Conservation (phyloP, 2,113 vertebrate species). For the Caranx melampygus region DNA sequence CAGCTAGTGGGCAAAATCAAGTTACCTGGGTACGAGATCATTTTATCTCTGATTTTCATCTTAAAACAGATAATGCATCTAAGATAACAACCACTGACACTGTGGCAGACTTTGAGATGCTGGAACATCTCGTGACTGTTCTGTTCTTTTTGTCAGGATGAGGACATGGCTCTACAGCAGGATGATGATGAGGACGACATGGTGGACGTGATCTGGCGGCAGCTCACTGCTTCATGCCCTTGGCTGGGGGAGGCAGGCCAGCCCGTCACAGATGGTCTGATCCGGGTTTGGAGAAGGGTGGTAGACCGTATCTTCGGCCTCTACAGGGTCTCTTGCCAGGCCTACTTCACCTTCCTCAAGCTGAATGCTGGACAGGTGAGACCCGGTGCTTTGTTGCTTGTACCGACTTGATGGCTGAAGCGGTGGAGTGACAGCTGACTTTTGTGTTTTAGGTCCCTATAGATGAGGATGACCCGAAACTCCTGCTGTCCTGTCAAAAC, state of each 20-base stretch:
- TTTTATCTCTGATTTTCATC: no score
- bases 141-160: slow-evolving; percentile 86
- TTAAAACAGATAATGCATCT: no score
- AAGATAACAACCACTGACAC: no score
- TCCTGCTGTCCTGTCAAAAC: slow-evolving; percentile 84
- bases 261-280: slow-evolving; percentile 91
- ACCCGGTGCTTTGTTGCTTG: not conserved
- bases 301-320: slow-evolving; percentile 98
- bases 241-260: slow-evolving; percentile 95
- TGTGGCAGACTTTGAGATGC: not conserved
- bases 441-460: slow-evolving; percentile 84
- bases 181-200: slow-evolving; percentile 96
- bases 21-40: no score
- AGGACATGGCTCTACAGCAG: slow-evolving; percentile 96
- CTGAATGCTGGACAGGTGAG: slow-evolving; percentile 95
- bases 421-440: no score
- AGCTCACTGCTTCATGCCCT: slow-evolving; percentile 91
- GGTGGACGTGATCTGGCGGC: slow-evolving; percentile 96
- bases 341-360: slow-evolving; percentile 98
- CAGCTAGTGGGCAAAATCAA: no score
- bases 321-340: slow-evolving; percentile 95
- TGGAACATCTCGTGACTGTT: not conserved
- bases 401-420: not conserved
- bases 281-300: slow-evolving; percentile 94
- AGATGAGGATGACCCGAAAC: slow-evolving; percentile 93